Evolutionary conservation across 2,797 vertebrate species (phyloP).

Genomic region (Manis pentadactyla): DNA sequence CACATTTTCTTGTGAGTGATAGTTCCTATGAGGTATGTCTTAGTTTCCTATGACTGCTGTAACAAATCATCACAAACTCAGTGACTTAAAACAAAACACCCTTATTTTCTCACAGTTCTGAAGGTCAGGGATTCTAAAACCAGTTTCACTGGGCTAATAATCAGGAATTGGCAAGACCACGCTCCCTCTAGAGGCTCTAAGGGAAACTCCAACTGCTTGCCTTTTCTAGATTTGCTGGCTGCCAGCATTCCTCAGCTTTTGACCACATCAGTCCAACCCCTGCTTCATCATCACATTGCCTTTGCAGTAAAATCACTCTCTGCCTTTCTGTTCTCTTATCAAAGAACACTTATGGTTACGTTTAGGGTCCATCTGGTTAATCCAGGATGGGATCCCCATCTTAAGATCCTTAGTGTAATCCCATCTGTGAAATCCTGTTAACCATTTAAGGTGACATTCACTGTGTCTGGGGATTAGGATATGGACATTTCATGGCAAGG

Average conservation of each 20-base stretch:
- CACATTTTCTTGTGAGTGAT: not conserved
- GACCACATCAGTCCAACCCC: not conserved
- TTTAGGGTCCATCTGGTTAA: not conserved
- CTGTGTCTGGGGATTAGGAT: not conserved
- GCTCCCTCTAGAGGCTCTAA: not conserved
- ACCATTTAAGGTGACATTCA: not conserved
- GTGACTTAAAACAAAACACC: not conserved
- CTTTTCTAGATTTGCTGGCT: not conserved
- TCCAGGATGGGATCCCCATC: not conserved
- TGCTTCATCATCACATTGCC: not conserved
- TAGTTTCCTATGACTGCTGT: not conserved
- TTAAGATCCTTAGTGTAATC: not conserved
- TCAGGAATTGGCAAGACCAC: not conserved
- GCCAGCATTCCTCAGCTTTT: not conserved
- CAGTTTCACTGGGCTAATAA: not conserved
- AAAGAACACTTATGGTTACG: not conserved
- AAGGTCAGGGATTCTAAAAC: not conserved
- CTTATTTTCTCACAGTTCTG: not conserved
- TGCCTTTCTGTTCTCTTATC: not conserved
- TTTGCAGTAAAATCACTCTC: not conserved
- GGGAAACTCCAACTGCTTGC: not conserved
- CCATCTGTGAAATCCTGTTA: not conserved
- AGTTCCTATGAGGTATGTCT: not conserved
- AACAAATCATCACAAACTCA: not conserved
- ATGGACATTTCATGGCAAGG: not conserved